Conservation (phyloP, 1,140 invertebrate species). For the Coenobita brevimanus region DNA sequence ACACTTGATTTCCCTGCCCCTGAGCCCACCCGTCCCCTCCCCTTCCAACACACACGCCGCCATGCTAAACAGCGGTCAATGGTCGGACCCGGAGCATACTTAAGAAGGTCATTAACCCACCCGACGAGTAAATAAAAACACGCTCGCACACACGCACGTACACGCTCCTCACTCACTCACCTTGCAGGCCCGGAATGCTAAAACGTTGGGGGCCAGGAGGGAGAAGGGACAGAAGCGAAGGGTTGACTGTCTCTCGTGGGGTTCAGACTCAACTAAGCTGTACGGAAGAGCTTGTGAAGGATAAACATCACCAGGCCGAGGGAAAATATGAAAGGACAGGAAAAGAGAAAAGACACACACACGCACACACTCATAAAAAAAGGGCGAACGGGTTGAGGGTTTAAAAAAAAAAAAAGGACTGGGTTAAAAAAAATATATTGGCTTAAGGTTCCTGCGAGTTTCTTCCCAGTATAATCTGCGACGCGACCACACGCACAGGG, state of each 20-base stretch:
- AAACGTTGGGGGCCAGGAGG: too few relatives aligned
- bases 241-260: not conserved
- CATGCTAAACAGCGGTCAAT: constrained; percentile 47
- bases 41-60: not conserved
- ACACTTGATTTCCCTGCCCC: too few relatives aligned
- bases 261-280: constrained; percentile 34
- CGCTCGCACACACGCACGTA: not conserved
- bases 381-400: not conserved
- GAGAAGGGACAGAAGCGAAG: not conserved
- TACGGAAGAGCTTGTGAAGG: constrained; percentile 32
- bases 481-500: not conserved
- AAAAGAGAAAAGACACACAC: not conserved
- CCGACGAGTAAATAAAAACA: constrained; percentile 36
- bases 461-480: constrained; percentile 31
- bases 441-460: not conserved
- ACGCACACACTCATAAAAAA: not conserved
- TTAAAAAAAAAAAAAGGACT: constrained; percentile 23
- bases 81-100: constrained; percentile 26
- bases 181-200: too few relatives aligned
- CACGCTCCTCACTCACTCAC: not conserved
- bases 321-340: constrained; percentile 43
- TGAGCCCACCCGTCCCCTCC: not conserved
- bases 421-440: constrained; percentile 25
- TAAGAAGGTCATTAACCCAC: constrained; percentile 22
- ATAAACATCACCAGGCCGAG: not conserved